Evolutionary conservation across 2,888 invertebrate genomes (phyloP).

Genomic region (Drosophila koepferae): DNA sequence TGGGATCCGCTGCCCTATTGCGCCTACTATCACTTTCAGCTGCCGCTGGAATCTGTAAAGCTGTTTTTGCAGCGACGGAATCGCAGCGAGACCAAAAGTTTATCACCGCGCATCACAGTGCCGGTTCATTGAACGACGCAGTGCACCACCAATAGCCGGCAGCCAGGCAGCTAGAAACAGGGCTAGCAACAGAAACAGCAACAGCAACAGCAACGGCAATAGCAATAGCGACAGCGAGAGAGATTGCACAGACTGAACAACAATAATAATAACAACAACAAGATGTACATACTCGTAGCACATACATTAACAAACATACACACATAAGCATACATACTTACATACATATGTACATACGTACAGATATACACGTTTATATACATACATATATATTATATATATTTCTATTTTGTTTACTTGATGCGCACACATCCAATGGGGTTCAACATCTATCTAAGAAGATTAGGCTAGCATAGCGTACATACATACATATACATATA

Average conservation of each 20-base stretch:
- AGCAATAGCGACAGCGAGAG: constrained; percentile 55
- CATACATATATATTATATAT: background rate
- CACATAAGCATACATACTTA: constrained; percentile 3
- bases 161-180: constrained; percentile 23
- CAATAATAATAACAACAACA: constrained; percentile 26
- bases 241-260: constrained; percentile 79
- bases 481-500: constrained; percentile 1
- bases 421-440: constrained; percentile 57
- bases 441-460: constrained; percentile 77
- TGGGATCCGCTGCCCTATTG: constrained; percentile 95
- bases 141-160: constrained; percentile 42
- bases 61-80: constrained; percentile 86
- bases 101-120: constrained; percentile 78
- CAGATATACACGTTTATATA: background rate
- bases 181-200: constrained; percentile 11
- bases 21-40: constrained; percentile 93
- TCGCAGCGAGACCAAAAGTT: constrained; percentile 74
- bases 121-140: constrained; percentile 79
- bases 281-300: constrained; percentile 24
- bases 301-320: constrained; percentile 10
- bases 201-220: constrained; percentile 34
- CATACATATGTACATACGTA: background rate
- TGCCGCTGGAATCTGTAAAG: constrained; percentile 88
- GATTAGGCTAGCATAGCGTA: constrained; percentile 66
- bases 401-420: constrained; percentile 66